phyloP scores from a whole-genome alignment of 1,140 invertebrate genomes.

The Reticulitermes speratus region DNA sequence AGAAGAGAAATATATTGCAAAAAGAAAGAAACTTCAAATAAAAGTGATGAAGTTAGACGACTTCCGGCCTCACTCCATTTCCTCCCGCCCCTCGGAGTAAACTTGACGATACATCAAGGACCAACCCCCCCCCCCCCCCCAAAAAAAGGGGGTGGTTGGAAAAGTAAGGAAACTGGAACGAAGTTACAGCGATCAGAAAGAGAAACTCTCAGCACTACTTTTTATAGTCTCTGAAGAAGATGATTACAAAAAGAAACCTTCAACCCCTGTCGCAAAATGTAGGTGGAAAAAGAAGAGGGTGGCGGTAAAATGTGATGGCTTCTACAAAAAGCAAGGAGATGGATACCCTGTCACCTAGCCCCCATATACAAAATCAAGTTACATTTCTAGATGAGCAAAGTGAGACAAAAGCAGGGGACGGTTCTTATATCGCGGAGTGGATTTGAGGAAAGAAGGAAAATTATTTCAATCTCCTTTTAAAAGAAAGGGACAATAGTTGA shows the following conservation, averaged over 20 bases:
- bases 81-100: background rate
- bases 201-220: background rate
- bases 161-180: background rate
- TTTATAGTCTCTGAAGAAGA: background rate
- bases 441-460: background rate
- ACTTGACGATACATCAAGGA: constrained; percentile 9
- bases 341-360: background rate
- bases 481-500: constrained; percentile 6
- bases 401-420: background rate
- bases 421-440: background rate
- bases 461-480: background rate
- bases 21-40: background rate
- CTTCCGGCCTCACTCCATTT: background rate
- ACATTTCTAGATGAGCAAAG: background rate
- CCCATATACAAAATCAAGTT: constrained; percentile 9
- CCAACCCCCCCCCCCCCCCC: background rate
- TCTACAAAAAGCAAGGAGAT: background rate
- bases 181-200: constrained; percentile 15
- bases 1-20: too few relatives aligned
- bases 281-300: background rate
- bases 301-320: constrained; percentile 10
- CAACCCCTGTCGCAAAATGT: background rate
- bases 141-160: background rate
- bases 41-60: background rate
- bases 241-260: constrained; percentile 11